Evolutionary conservation across 2,113 vertebrate genomes (phyloP), one percentile per base, ranked within the genome.

Genomic region (Lycaon pictus): DNA sequence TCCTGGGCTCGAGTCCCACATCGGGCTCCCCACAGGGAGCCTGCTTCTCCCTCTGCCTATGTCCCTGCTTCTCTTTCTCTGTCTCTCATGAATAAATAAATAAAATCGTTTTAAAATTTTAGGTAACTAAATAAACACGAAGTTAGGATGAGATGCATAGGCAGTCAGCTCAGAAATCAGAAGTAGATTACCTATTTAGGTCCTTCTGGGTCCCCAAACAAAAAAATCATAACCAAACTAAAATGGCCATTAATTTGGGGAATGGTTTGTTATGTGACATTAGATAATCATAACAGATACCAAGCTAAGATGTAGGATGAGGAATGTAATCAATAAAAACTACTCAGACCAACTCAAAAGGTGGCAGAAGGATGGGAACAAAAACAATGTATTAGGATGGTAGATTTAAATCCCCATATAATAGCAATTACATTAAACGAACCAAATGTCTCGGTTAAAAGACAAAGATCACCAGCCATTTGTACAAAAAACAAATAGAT

Each of bases 291-390:
- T 48, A 94, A 67, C 25, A 86, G 16, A 11, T 69, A 91, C 60
- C 48, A 86, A 86, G 27, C 19, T 69, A 88, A 8, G 27, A 10
- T 4, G 10, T 82, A 82, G 5, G 35, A 4, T 86, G 13, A 88
- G 23, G 25, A 92, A 90, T 25, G 29, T 35, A 95, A 97, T 69
- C 69, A 91, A n/a, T n/a, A 77, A 90, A 95, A 79, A 67, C 35
- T 81, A 93, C 12, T 87, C 22, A 72, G 85, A 62, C 67, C 74
- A 77, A 67, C 43, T 9, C n/a, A 27, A 89, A 92, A 88, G 51
- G 48, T 69, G 25, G 29, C 25, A 86, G 27, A 95, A 92, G 83
- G 35, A 43, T 74, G 0, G 6, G 62, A 87, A 76, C 35, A 74
- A 60, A 87, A 94, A 83, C 3, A 53, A 85, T 32, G 32, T 15